Evolutionary conservation across 2,113 vertebrate genomes (phyloP).

Genomic region (Myotis lucifugus): DNA sequence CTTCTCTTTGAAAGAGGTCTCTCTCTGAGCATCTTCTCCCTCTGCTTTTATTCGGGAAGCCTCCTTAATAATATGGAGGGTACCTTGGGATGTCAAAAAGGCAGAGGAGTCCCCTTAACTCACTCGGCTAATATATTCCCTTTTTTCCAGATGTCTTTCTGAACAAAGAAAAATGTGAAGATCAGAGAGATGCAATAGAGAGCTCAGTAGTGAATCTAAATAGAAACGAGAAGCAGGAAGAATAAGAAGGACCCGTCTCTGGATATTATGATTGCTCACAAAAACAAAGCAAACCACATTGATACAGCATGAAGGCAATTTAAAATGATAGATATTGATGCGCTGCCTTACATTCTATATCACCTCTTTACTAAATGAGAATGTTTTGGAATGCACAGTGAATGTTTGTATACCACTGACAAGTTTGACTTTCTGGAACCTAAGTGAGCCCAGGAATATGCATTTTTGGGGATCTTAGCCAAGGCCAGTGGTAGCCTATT

Average conservation of each 20-base stretch:
- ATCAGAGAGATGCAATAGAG: neutral
- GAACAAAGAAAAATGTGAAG: conserved; percentile 1
- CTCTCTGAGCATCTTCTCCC: neutral
- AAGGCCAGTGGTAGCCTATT: conserved; percentile 71
- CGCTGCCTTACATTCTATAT: neutral
- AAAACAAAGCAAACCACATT: conserved; percentile 60
- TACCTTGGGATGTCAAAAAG: neutral
- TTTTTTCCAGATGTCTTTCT: conserved; percentile 13
- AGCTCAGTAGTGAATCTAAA: conserved; percentile 36
- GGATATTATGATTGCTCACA: neutral
- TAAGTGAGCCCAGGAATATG: conserved; percentile 71
- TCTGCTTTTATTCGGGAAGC: neutral
- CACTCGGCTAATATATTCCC: neutral
- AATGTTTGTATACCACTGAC: conserved; percentile 68
- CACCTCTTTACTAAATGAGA: conserved; percentile 68
- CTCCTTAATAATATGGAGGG: neutral
- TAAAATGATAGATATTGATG: conserved; percentile 67
- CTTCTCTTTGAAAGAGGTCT: neutral
- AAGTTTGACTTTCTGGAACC: conserved; percentile 71
- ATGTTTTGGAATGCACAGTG: conserved; percentile 52
- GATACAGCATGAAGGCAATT: conserved; percentile 60
- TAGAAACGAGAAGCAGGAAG: conserved; percentile 36
- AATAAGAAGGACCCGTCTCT: conserved; percentile 23
- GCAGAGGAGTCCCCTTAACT: neutral
- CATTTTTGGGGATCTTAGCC: conserved; percentile 71